Conservation (phyloP, 2,797 vertebrate species). For the Pagetopsis macropterus region DNA sequence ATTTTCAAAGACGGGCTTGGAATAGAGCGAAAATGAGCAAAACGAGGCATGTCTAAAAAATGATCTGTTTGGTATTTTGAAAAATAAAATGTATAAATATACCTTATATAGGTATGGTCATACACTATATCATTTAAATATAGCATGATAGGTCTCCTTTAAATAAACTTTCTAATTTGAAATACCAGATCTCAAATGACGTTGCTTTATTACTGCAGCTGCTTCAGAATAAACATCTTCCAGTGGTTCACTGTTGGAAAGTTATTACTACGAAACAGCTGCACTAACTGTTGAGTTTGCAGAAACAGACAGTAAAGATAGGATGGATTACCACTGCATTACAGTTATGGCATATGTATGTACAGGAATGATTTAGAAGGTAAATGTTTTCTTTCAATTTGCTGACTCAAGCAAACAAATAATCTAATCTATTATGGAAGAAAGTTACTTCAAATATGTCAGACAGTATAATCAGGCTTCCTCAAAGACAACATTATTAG, state of each 20-base stretch:
- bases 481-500: not conserved
- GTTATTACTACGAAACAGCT: not conserved
- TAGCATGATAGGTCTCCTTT: no score
- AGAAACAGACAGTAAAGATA: not conserved
- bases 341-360: no score
- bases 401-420: not conserved
- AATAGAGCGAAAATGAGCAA: no score
- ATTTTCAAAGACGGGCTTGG: no score
- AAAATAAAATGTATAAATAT: no score
- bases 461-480: no score
- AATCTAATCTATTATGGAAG: not conserved
- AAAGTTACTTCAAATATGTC: not conserved
- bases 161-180: no score
- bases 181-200: no score
- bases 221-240: not conserved
- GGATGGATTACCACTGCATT: not conserved
- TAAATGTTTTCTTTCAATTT: conserved; percentile 1
- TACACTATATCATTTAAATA: no score
- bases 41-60: no score
- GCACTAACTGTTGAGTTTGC: not conserved
- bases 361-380: not conserved
- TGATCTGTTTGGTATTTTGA: no score
- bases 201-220: not conserved
- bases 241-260: not conserved
- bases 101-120: no score